Conservation (phyloP, 1,140 invertebrate genomes). For the Steinernema khuongi region DNA sequence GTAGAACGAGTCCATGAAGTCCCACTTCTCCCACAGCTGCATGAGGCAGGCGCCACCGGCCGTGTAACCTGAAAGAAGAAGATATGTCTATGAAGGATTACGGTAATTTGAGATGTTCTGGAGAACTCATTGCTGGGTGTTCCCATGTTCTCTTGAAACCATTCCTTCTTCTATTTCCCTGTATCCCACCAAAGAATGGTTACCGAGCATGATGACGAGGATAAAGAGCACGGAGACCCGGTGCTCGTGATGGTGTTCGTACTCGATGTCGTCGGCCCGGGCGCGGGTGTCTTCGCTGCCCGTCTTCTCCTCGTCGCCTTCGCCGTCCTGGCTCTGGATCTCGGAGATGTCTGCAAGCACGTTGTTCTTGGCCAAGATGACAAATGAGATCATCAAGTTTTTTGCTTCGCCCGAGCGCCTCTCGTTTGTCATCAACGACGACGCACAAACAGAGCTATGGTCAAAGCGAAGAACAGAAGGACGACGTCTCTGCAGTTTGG, state of each 20-base stretch:
- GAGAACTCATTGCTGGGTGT: too few relatives aligned
- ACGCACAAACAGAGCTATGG: constrained; percentile 25
- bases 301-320: constrained; percentile 32
- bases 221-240: constrained; percentile 58
- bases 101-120: background rate
- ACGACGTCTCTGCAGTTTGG: background rate
- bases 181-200: background rate
- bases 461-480: background rate
- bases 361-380: constrained; percentile 3
- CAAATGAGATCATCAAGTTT: background rate
- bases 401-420: background rate
- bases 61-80: constrained; percentile 48
- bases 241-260: constrained; percentile 43
- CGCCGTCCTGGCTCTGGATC: constrained; percentile 52
- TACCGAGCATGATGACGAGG: constrained; percentile 57
- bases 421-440: constrained; percentile 20
- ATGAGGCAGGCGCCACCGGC: constrained; percentile 58
- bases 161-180: too few relatives aligned
- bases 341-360: constrained; percentile 53
- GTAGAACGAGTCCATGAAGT: constrained; percentile 57
- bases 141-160: too few relatives aligned
- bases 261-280: constrained; percentile 46
- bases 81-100: background rate
- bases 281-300: constrained; percentile 51
- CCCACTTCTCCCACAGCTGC: constrained; percentile 58